phyloP scores from a whole-genome alignment of 1,140 invertebrate genomes.

The Microplitis demolitor region DNA sequence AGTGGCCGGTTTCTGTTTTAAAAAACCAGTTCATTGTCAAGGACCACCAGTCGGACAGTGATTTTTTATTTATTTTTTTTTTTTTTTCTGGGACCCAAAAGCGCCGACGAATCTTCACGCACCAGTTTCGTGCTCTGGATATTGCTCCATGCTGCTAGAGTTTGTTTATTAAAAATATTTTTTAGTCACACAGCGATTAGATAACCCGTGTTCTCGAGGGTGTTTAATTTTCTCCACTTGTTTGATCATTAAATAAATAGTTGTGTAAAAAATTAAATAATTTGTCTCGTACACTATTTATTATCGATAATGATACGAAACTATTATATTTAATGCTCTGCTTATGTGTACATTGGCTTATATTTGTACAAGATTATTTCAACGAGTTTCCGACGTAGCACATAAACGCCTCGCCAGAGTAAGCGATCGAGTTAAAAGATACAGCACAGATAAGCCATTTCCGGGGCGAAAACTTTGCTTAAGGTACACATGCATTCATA shows the following conservation, averaged over 20 bases:
- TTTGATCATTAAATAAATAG: too few species aligned
- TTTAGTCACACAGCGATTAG: too few species aligned
- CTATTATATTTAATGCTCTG: neutral
- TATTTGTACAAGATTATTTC: conserved; percentile 32
- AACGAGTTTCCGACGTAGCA: conserved; percentile 31
- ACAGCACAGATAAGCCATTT: conserved; percentile 34
- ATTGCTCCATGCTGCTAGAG: too few species aligned
- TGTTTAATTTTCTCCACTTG: too few species aligned
- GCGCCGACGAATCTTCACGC: too few species aligned
- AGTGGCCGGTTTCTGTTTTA: neutral
- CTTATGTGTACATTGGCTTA: conserved; percentile 5
- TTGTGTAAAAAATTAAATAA: neutral
- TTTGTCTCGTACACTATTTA: too few species aligned
- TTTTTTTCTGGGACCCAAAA: too few species aligned
- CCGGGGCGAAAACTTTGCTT: conserved; percentile 16
- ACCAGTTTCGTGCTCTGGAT: too few species aligned
- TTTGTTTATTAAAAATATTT: too few species aligned
- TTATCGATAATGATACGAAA: neutral
- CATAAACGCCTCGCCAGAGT: conserved; percentile 1
- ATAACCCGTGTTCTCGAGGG: too few species aligned
- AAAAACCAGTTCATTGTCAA: conserved; percentile 43
- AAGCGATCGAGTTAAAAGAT: conserved; percentile 17
- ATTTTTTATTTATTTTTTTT: too few species aligned
- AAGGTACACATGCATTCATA: neutral
- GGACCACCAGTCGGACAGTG: conserved; percentile 24